Percentiles rank a stretch among this genome's conserved stretches.
phyloP scores from a whole-genome alignment of 2,113 vertebrate species.

The Camelus dromedarius region DNA sequence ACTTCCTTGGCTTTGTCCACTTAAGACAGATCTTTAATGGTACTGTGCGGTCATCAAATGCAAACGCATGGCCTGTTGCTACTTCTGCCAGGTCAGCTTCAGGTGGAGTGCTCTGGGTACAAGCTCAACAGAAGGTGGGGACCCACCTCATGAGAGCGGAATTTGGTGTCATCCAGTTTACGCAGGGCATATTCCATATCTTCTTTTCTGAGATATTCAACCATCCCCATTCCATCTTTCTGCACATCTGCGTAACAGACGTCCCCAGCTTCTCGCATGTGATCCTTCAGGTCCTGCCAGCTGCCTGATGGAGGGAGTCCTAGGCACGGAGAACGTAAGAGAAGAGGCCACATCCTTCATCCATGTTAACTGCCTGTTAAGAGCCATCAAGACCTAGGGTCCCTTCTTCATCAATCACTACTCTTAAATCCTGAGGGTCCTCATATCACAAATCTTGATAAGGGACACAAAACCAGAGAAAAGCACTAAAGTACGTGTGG shows the following conservation, averaged over 20 bases:
- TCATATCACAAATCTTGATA: constrained; percentile 41
- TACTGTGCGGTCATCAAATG: background rate
- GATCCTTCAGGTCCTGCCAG: constrained; percentile 96
- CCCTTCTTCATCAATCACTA: constrained; percentile 30
- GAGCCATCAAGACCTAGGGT: constrained; percentile 27
- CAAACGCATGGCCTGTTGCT: background rate
- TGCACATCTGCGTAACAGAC: constrained; percentile 93
- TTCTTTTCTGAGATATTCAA: constrained; percentile 93
- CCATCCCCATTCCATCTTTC: constrained; percentile 91
- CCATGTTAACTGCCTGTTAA: background rate
- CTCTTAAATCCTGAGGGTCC: constrained; percentile 42
- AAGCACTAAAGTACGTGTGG: constrained; percentile 4
- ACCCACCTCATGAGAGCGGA: constrained; percentile 91
- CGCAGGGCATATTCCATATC: constrained; percentile 93
- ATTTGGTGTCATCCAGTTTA: constrained; percentile 92
- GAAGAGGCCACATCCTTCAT: constrained; percentile 66
- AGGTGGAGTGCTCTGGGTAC: background rate
- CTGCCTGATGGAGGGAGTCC: constrained; percentile 92
- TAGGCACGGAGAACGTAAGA: constrained; percentile 80
- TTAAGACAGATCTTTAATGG: constrained; percentile 26
- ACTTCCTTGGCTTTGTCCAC: constrained; percentile 32
- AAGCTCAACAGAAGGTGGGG: constrained; percentile 47
- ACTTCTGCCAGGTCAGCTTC: constrained; percentile 3
- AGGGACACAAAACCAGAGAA: constrained; percentile 48
- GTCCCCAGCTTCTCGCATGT: constrained; percentile 92